Evolutionary conservation across 2,888 invertebrate species (phyloP).

Genomic region (Calameuta pallipes): DNA sequence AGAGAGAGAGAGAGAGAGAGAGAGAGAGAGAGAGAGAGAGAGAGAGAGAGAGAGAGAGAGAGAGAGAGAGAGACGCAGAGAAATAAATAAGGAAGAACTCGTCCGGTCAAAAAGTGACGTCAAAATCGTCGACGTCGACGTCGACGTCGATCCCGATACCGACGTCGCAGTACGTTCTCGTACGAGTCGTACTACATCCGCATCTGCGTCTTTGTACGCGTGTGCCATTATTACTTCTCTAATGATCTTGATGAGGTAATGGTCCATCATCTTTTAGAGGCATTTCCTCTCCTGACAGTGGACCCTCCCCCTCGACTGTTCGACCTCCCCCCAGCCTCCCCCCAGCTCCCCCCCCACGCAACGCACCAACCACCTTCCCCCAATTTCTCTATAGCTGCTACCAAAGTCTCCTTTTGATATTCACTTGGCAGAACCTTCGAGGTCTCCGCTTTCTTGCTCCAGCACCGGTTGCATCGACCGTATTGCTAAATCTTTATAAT

Average conservation of each 20-base stretch:
- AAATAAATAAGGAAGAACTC: not conserved
- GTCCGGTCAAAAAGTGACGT: not conserved
- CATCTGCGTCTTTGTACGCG: constrained; percentile 46
- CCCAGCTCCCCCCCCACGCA: not conserved
- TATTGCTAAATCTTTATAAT: not conserved
- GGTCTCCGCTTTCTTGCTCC: not conserved
- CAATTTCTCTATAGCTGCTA: not conserved
- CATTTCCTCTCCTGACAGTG: constrained; percentile 45
- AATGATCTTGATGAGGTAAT: constrained; percentile 60
- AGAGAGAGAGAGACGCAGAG: constrained; percentile 23
- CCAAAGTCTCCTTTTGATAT: not conserved
- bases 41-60: constrained; percentile 22
- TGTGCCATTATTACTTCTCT: constrained; percentile 53
- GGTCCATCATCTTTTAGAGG: constrained; percentile 55
- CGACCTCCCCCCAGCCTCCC: not conserved
- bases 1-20: too few species aligned
- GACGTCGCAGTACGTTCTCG: not conserved
- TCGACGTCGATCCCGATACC: not conserved
- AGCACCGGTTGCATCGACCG: too few species aligned
- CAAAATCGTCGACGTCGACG: not conserved
- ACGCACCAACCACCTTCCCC: not conserved
- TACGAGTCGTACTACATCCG: constrained; percentile 1
- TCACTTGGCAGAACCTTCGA: not conserved
- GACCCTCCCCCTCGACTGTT: not conserved
- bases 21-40: too few species aligned